These are phyloP conservation scores for Hephaestus fuliginosus DNA, from an alignment of 2,797 vertebrate species.

Conservation along the genomic window DNA sequence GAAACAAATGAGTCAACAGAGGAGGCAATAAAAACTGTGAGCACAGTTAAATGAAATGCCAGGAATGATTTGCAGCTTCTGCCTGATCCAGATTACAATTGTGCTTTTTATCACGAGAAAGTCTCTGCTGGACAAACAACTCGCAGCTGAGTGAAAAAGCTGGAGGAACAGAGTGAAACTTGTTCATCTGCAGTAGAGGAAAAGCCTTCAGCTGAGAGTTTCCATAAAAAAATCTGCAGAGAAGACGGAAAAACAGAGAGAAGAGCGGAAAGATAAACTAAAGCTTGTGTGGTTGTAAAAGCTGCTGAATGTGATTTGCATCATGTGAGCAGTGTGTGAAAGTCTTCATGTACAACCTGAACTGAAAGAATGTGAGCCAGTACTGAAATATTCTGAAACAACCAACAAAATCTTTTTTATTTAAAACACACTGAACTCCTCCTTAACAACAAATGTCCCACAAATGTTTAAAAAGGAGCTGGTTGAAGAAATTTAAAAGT, in stretches of 20 bases:
- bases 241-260: neutral
- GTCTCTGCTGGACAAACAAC: conserved; percentile 2
- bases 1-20: conserved; percentile 40
- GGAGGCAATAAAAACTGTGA: conserved; percentile 18
- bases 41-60: conserved; percentile 34
- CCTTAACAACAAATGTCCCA: neutral
- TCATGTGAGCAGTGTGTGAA: neutral
- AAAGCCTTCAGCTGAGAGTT: neutral
- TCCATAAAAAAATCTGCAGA: neutral
- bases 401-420: no score
- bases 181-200: neutral
- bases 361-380: neutral
- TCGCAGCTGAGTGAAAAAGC: neutral
- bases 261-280: no score
- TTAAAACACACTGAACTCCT: no score
- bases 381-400: no score
- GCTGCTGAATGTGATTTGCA: neutral
- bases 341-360: neutral
- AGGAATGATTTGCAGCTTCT: conserved; percentile 40
- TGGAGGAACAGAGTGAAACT: neutral
- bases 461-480: neutral
- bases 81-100: conserved; percentile 29
- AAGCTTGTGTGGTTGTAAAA: neutral
- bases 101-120: neutral
- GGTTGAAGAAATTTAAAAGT: neutral